Conservation (phyloP, 2,888 invertebrate genomes). For the Drosophila tripunctata region DNA sequence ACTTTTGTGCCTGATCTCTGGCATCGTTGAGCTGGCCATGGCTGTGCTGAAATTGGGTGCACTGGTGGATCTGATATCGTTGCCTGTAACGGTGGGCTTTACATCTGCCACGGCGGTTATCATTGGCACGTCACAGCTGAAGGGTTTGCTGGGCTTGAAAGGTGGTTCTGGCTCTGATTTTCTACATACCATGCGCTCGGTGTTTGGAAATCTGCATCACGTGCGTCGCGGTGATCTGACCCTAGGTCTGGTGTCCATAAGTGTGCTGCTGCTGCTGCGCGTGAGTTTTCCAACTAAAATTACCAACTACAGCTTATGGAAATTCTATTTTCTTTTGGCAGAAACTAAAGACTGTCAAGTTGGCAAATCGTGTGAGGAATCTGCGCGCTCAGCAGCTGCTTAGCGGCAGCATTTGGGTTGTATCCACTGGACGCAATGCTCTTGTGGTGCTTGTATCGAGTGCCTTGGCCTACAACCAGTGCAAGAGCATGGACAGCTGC, state of each 20-base stretch:
- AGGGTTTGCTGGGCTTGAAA: slow-evolving; percentile 89
- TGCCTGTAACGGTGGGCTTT: slow-evolving; percentile 95
- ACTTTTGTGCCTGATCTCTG: slow-evolving; percentile 92
- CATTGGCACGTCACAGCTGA: slow-evolving; percentile 93
- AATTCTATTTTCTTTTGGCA: too few species aligned
- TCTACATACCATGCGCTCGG: slow-evolving; percentile 89
- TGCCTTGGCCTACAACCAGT: slow-evolving; percentile 88
- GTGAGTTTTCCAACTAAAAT: slow-evolving; percentile 85
- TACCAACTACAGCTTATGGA: not conserved
- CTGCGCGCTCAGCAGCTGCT: slow-evolving; percentile 82
- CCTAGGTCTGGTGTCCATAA: slow-evolving; percentile 90
- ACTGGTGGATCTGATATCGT: slow-evolving; percentile 94
- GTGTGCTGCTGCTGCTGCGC: slow-evolving; percentile 89
- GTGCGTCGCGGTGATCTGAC: slow-evolving; percentile 89
- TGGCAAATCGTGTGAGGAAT: slow-evolving; percentile 47
- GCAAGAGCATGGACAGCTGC: slow-evolving; percentile 75
- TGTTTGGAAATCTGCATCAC: slow-evolving; percentile 88
- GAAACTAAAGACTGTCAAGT: slow-evolving; percentile 74
- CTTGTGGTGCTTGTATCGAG: slow-evolving; percentile 88
- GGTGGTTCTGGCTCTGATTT: slow-evolving; percentile 90
- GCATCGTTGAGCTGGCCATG: slow-evolving; percentile 92
- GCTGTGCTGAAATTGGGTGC: slow-evolving; percentile 93
- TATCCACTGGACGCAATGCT: slow-evolving; percentile 93
- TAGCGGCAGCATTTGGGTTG: slow-evolving; percentile 89
- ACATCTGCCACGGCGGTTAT: slow-evolving; percentile 96